Base-by-base conservation (phyloP, 2,888 invertebrate species). In the Limnephilus lunatus region DNA sequence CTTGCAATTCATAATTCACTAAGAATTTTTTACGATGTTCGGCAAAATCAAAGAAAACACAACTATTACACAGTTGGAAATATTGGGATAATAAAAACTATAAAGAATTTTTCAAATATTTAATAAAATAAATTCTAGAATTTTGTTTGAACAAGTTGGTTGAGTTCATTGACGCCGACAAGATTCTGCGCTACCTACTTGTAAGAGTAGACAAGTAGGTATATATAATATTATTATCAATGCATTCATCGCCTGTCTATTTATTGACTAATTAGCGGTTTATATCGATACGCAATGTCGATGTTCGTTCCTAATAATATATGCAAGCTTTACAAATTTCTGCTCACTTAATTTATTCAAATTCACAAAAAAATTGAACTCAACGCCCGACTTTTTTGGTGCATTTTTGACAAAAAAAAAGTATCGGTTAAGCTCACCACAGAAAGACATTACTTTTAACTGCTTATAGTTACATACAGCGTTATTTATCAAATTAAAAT, bases 201-300 rank as follows among this genome's bases (percentile, higher is more conserved):
- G 53, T 2, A 19, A 25, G n/a, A 68, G 68, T 9, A 25, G 25
- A 68, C 68, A 9, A 68, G 68, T 53, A 68, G 68, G 68, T n/a
- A 68, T 53, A 53, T 53, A 53, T 83, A 32, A 32, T 35, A 35
- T 35, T 19, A 83, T 83, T 25, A n/a, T 86, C 86, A 44, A 44
- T 86, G 86, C 86, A 86, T 86, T 44, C 86, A 86, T 86, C 86
- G 44, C 44, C 44, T 44, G 30, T 86, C 86, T 44, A 86, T 86
- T 86, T 86, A 83, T 32, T 83, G 25, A 83, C 25, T 83, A 83
- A 83, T 83, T 83, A 83, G 83, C 83, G 19, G 35, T 83, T 83
- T 83, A 35, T 19, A 0, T 83, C 35, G 32, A 83, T 39, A 83
- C 25, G 83, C 35, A 19, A 83, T 32, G 35, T 83, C 35, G 83